phyloP scores from a whole-genome alignment of 2,797 vertebrate genomes.

The Hydrocynus forskahlii region DNA sequence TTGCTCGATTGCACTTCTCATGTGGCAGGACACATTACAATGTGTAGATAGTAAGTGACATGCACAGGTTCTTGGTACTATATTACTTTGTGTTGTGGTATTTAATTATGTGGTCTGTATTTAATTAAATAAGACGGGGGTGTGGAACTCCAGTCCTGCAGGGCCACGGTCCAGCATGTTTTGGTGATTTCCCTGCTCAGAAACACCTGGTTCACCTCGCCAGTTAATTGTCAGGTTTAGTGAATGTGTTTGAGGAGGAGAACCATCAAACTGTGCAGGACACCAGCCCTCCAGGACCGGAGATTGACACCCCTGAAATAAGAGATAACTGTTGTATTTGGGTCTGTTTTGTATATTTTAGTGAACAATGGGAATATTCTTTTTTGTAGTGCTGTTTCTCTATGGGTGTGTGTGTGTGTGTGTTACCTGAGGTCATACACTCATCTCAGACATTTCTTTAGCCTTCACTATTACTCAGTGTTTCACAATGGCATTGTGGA shows the following conservation, averaged over 20 bases:
- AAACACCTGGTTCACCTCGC: too few relatives aligned
- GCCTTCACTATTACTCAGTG: not conserved
- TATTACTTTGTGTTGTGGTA: not conserved
- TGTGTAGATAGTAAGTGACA: too few relatives aligned
- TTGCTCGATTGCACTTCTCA: not conserved
- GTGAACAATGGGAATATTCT: not conserved
- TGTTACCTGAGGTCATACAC: slow-evolving; percentile 17
- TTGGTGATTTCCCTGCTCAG: too few relatives aligned
- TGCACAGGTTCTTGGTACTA: not conserved
- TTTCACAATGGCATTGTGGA: slow-evolving; percentile 19
- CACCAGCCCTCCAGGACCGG: too few relatives aligned
- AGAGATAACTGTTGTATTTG: too few relatives aligned
- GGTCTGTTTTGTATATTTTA: not conserved
- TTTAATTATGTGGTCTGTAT: not conserved
- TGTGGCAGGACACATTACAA: not conserved
- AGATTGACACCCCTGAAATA: too few relatives aligned
- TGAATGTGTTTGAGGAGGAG: too few relatives aligned
- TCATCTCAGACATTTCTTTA: slow-evolving; percentile 9
- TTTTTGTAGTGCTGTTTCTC: slow-evolving; percentile 18
- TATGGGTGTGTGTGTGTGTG: not conserved
- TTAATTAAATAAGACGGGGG: not conserved
- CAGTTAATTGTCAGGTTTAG: too few relatives aligned
- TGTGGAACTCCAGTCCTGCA: too few relatives aligned
- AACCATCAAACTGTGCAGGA: too few relatives aligned
- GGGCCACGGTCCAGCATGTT: too few relatives aligned